These are phyloP conservation scores for Chironomus riparius DNA, from an alignment of 2,888 invertebrate species.

Conservation along the genomic window DNA sequence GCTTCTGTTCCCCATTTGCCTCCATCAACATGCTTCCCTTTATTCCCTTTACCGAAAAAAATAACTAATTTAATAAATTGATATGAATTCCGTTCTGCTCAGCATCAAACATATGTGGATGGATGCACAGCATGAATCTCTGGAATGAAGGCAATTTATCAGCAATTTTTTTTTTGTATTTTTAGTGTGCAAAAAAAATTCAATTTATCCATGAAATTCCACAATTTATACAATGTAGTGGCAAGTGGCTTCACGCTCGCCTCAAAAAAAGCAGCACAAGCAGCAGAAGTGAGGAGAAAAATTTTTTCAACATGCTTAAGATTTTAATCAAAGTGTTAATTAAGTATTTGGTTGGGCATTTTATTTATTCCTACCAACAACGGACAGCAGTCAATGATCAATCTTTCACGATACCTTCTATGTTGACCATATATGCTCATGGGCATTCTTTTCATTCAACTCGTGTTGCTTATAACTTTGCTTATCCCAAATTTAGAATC, in stretches of 20 bases:
- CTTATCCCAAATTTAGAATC: neutral
- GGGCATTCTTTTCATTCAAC: neutral
- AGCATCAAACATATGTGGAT: neutral
- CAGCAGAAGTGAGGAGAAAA: neutral
- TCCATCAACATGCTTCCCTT: neutral
- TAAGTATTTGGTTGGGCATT: constrained; percentile 2
- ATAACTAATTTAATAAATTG: constrained; percentile 21
- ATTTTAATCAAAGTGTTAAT: neutral
- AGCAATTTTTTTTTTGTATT: constrained; percentile 20
- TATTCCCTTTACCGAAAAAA: neutral
- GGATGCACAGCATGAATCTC: neutral
- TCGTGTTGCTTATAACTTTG: neutral
- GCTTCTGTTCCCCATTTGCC: neutral
- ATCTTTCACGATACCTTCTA: neutral
- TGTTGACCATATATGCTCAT: neutral
- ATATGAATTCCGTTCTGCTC: neutral
- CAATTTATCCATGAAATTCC: neutral
- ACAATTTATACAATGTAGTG: neutral
- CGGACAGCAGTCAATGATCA: neutral
- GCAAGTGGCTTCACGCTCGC: no score
- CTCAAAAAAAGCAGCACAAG: neutral
- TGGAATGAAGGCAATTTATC: constrained; percentile 8
- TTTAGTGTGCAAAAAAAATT: neutral
- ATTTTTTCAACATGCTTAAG: neutral
- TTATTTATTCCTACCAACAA: neutral